Evolutionary conservation across 1,140 invertebrate genomes (phyloP), one percentile per base, ranked within the genome.

Genomic region (Acromyrmex heyeri): DNA sequence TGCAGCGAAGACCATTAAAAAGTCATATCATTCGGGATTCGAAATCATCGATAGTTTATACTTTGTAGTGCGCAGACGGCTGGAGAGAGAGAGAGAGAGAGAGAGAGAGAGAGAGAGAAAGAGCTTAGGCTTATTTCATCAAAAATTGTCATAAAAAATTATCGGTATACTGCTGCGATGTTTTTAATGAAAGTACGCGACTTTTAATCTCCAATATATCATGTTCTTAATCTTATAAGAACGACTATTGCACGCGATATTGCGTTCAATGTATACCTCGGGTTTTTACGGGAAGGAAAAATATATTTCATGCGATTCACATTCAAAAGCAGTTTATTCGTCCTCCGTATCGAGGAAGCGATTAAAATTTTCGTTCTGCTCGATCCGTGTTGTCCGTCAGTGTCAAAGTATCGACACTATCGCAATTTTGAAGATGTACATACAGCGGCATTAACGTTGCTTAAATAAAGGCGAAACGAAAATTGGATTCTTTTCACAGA

Each of bases 221-320:
- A 12, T 34, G 27, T 78, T 34, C 27, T 21, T 30, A 3, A 18
- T 61, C 59, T 76, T 34, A 30, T 7, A 27, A 0, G 14, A 76
- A n/a, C 24, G 21, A 48, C 44, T n/a, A 3, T 24, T 55, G 61
- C 61, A 78, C 44, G 61, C 61, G 27, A 78, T n/a, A 10, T 78
- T 44, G 61, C 76, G n/a, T 78, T 65, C 14, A 78, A 61, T n/a
- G 14, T n/a, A 16, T 34, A 34, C 30, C 30, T 5, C 6, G 5
- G 30, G 30, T 34, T 34, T 5, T 0, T 44, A 16, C 34, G 10
- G 10, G 21, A 10, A 21, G 38, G 7, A 34, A 38, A 53, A 30
- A 8, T 10, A 12, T 44, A 44, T 50, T 50, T 4, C 77, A 79
- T 62, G 62, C 62, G 30, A 79, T 16, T 34, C 0, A 34, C 30